Percentiles rank a stretch among this genome's conserved stretches.
phyloP scores from a whole-genome alignment of 2,113 vertebrate genomes.

The Strix aluco region DNA sequence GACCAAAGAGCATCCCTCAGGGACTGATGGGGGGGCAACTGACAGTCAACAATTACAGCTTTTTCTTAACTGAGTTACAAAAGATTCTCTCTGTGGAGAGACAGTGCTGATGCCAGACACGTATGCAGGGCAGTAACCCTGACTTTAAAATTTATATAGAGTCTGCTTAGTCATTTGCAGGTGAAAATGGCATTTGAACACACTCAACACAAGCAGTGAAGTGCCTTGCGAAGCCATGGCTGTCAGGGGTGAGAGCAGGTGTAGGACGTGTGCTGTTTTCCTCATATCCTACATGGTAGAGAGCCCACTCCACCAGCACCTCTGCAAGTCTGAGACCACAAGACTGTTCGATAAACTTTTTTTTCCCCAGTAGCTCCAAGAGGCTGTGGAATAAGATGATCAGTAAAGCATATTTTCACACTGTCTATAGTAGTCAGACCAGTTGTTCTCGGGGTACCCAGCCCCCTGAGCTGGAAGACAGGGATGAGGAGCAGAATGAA shows the following conservation, averaged over 20 bases:
- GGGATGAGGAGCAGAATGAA: no score
- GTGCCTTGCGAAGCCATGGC: neutral
- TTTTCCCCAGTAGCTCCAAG: neutral
- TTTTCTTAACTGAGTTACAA: neutral
- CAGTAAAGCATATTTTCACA: neutral
- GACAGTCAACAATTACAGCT: neutral
- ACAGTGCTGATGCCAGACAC: neutral
- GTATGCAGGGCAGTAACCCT: neutral
- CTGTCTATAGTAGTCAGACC: neutral
- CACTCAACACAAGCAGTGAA: neutral
- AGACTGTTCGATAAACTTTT: neutral
- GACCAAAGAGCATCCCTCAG: neutral
- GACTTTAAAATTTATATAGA: neutral
- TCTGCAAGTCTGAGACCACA: neutral
- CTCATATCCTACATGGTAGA: rapidly evolving
- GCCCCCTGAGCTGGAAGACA: no score
- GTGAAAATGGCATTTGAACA: neutral
- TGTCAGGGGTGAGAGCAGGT: neutral
- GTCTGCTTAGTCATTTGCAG: neutral
- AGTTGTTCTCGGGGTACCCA: no score
- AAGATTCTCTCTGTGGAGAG: neutral
- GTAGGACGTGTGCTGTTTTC: rapidly evolving
- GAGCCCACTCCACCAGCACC: neutral
- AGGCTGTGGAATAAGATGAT: neutral
- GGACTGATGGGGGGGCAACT: no score